phyloP scores from a whole-genome alignment of 2,797 vertebrate genomes.

The Myotis daubentonii region DNA sequence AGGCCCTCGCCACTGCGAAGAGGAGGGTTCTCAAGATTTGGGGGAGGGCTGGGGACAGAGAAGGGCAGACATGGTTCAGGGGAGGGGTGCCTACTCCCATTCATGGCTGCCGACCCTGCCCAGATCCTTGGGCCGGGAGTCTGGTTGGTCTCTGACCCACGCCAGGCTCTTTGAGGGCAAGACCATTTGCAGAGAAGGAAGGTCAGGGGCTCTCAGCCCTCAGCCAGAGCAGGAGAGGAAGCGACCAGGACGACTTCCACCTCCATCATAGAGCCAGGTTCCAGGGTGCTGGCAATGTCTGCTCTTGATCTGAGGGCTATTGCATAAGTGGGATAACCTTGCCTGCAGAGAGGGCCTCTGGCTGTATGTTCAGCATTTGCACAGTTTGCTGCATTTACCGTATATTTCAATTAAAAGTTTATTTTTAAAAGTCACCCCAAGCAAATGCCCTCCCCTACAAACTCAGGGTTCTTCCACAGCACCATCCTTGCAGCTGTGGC shows the following conservation, averaged over 20 bases:
- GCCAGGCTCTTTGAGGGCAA: background rate
- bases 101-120: background rate
- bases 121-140: background rate
- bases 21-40: background rate
- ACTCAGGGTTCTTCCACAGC: background rate
- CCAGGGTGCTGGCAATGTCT: background rate
- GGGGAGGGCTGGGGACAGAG: background rate
- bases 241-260: background rate
- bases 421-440: background rate
- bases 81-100: background rate
- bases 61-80: background rate
- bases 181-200: background rate
- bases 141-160: background rate
- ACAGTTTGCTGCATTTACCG: background rate
- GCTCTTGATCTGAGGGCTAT: background rate
- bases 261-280: background rate
- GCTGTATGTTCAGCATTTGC: background rate
- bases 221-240: background rate
- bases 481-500: slow-evolving; percentile 1
- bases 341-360: background rate
- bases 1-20: background rate
- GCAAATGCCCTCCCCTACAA: background rate
- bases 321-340: background rate
- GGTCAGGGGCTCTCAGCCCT: background rate
- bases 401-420: background rate